Base-by-base conservation (phyloP, 2,888 invertebrate species). In the Palloptera scutellata region DNA sequence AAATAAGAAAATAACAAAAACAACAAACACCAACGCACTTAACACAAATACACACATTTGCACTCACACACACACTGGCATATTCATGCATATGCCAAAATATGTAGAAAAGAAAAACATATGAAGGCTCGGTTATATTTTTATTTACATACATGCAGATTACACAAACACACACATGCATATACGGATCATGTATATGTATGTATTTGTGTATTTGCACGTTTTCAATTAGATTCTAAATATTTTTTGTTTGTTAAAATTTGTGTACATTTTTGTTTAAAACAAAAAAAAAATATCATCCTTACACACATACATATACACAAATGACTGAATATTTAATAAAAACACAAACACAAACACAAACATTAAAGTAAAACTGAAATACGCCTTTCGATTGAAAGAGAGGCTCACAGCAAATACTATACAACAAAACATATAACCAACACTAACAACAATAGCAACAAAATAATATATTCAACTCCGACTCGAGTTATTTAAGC, bases 21-120 rank as follows among this genome's bases (percentile, higher is more conserved):
- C 72, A 59, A 65, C 52, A 30, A 77, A 77, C 76, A 77, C 72
- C 75, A 75, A 78, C 78, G 79, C 78, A 79, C 78, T 78, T 78
- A 79, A 78, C 78, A 79, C 66, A 67, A 75, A 78, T 77, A 77
- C 75, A 74, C 71, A 58, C 66, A 68, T 55, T 60, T 55, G 45
- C 61, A 52, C 62, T 52, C 9, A 51, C 40, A 55, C 11, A 62
- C 52, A 48, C 20, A 64, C 19, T 52, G 30, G 61, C 48, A 48
- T 11, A 52, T 30, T 59, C 61, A 41, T 43, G 20, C 55, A 30
- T n/a, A 45, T 51, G 17, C 0, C 13, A 8, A 53, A 51, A 57
- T 40, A 55, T 17, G 52, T 42, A 52, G 1, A 13, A 19, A 11
- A 30, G 30, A 6, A 42, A 61, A 30, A 64, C 41, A 20, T 52